These are phyloP conservation scores for Amphipoea lucens DNA, from an alignment of 2,888 invertebrate genomes.

Conservation along the genomic window DNA sequence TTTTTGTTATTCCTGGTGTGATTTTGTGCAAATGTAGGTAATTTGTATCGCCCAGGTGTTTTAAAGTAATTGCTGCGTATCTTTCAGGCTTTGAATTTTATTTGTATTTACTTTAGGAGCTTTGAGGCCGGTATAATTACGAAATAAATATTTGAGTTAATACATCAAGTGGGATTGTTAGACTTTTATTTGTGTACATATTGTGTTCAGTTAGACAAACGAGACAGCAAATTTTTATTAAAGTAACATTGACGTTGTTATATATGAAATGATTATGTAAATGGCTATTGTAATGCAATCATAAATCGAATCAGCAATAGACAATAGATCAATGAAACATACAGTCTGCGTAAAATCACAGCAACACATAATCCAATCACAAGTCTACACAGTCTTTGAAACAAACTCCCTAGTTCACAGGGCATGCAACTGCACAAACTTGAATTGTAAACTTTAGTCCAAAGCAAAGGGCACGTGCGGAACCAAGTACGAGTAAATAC, in stretches of 20 bases:
- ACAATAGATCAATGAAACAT: constrained; percentile 8
- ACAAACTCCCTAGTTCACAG: constrained; percentile 60
- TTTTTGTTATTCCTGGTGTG: constrained; percentile 55
- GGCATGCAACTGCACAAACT: constrained; percentile 71
- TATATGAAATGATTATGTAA: not conserved
- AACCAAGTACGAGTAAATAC: constrained; percentile 68
- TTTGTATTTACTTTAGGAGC: constrained; percentile 24
- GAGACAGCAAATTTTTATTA: not conserved
- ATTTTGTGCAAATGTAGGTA: constrained; percentile 57
- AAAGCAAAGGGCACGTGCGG: constrained; percentile 66
- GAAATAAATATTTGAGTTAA: not conserved
- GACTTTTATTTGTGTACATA: not conserved
- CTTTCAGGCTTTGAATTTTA: constrained; percentile 20
- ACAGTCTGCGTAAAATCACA: constrained; percentile 3
- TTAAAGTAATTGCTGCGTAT: constrained; percentile 33
- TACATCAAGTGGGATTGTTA: not conserved
- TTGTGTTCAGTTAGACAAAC: not conserved
- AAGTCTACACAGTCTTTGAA: constrained; percentile 35
- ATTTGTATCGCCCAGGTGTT: constrained; percentile 50
- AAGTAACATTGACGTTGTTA: not conserved
- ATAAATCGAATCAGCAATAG: not conserved
- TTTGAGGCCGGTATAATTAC: constrained; percentile 1
- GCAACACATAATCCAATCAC: constrained; percentile 34
- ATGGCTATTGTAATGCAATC: not conserved
- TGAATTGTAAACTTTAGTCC: constrained; percentile 72